These are phyloP conservation scores for Metellina segmentata DNA, from an alignment of 2,888 invertebrate species.

Conservation along the genomic window DNA sequence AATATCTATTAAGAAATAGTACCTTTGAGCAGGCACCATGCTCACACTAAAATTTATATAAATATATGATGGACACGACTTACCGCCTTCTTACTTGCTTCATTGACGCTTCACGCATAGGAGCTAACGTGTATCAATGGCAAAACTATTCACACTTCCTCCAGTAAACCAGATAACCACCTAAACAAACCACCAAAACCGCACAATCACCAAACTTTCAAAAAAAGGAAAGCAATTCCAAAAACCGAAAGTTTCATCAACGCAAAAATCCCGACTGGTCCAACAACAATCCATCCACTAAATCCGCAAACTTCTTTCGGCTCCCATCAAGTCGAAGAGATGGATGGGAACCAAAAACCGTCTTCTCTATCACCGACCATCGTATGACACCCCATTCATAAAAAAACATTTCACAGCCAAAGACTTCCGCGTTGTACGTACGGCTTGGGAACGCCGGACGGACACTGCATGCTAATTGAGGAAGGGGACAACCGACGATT, in stretches of 20 bases:
- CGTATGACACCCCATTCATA: constrained; percentile 62
- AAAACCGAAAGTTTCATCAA: neutral
- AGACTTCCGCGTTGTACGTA: constrained; percentile 64
- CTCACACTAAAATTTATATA: too few relatives aligned
- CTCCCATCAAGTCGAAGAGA: neutral
- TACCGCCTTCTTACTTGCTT: too few relatives aligned
- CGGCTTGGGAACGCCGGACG: constrained; percentile 59
- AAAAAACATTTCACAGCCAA: constrained; percentile 54
- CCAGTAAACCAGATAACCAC: too few relatives aligned
- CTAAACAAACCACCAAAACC: too few relatives aligned
- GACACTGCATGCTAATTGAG: constrained; percentile 67
- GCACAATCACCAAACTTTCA: too few relatives aligned
- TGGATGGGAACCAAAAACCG: constrained; percentile 6
- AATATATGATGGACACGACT: too few relatives aligned
- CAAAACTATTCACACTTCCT: too few relatives aligned
- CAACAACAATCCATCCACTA: neutral
- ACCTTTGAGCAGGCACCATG: too few relatives aligned
- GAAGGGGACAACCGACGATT: constrained; percentile 43
- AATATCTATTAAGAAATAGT: too few relatives aligned
- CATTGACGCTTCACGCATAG: too few relatives aligned
- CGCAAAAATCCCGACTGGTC: neutral
- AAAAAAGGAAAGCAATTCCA: neutral
- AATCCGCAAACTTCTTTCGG: neutral
- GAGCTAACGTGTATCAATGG: too few relatives aligned
- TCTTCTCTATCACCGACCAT: constrained; percentile 27